Evolutionary conservation across 2,888 invertebrate genomes (phyloP), one percentile per base, ranked within the genome.

Genomic region (Diaprepes abbreviatus): DNA sequence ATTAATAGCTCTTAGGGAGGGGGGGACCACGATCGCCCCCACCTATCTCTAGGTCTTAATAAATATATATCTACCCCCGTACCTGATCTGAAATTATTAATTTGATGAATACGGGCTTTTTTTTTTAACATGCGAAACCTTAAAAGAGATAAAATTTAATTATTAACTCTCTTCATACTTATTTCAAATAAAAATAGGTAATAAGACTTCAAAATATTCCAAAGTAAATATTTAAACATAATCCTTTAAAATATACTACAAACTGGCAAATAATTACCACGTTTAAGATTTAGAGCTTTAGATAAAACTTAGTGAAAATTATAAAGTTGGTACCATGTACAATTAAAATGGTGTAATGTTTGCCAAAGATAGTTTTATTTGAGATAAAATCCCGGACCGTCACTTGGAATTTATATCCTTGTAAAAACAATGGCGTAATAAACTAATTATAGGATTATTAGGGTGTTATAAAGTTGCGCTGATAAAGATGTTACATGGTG

Each of bases 341-440:
- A 7, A 35, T 62, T 19, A 58, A 58, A 38, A 58, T 69, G 60
- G 35, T 19, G 70, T 55, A 76, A 76, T 76, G 74, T 78, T 78
- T 77, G 58, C 74, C 67, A 31, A 59, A 75, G 77, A 78, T 78
- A 77, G 74, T 71, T 63, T 66, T 76, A 76, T 77, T 77, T 74
- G 73, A 72, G 68, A 69, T 71, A 72, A 74, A 76, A 76, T 71
- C 71, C 60, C 63, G 67, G 67, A 57, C 64, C 71, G 71, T 73
- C 72, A 74, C 70, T 71, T 58, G 48, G 62, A 74, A 74, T 74
- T 67, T 75, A 73, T 75, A 75, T 75, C 73, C 73, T 74, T 74
- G 17, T 73, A 70, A 73, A 75, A 76, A 78, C 78, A 76, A 78
- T 77, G 75, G 73, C 70, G 72, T 69, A 73, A 76, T 76, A 77